These are phyloP conservation scores for Theodoxus fluviatilis DNA, from an alignment of 2,888 invertebrate species.

Conservation along the genomic window DNA sequence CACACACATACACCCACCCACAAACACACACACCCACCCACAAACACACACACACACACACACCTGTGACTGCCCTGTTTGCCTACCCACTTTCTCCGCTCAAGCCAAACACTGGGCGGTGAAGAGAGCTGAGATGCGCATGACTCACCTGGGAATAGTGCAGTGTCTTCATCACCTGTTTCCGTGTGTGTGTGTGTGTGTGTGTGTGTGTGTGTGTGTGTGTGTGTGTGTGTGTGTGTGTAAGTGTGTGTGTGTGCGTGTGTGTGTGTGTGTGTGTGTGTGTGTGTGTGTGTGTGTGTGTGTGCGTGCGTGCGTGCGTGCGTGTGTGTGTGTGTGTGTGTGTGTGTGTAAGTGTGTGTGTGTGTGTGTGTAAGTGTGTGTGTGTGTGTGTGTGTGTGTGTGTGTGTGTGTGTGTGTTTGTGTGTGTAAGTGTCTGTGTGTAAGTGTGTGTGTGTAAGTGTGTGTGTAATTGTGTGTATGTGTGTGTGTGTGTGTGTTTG, in stretches of 20 bases:
- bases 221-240: slow-evolving; percentile 7
- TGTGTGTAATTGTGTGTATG: not conserved
- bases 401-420: not conserved
- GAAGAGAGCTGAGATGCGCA: not conserved
- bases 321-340: not conserved
- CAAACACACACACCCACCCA: no score
- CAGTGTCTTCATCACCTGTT: not conserved
- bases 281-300: not conserved
- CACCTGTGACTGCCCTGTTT: no score
- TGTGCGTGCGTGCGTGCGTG: slow-evolving; percentile 1
- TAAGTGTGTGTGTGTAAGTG: not conserved
- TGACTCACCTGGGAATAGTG: not conserved
- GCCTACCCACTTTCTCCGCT: no score
- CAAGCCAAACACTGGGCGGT: no score
- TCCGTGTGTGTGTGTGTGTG: slow-evolving; percentile 13
- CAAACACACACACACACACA: no score
- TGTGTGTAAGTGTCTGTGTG: not conserved
- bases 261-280: not conserved
- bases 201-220: slow-evolving; percentile 12
- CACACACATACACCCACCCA: no score
- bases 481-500: not conserved
- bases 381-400: slow-evolving; percentile 1
- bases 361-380: slow-evolving; percentile 1
- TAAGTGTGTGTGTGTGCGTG: not conserved
- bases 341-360: not conserved